phyloP scores from a whole-genome alignment of 1,140 invertebrate genomes.

The Hydropsyche tenuis region DNA sequence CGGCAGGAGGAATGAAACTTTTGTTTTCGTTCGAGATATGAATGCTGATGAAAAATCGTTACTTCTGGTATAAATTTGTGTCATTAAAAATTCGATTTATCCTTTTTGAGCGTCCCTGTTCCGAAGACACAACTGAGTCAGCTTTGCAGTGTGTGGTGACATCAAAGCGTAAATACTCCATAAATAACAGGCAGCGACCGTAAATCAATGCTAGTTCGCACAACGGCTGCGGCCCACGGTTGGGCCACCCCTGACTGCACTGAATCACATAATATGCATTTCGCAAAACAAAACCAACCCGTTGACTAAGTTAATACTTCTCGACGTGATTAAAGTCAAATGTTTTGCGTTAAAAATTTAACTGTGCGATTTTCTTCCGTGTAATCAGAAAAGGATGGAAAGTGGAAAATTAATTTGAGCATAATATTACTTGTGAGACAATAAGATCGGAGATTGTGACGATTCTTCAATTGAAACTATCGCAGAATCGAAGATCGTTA shows the following conservation, averaged over 20 bases:
- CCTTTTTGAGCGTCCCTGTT: constrained; percentile 21
- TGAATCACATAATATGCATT: constrained; percentile 1
- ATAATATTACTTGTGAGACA: too few relatives aligned
- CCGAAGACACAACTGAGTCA: constrained; percentile 21
- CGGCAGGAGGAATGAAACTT: constrained; percentile 6
- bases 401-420: too few relatives aligned
- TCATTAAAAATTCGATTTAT: too few relatives aligned
- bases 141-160: constrained; percentile 29
- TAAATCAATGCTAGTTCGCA: constrained; percentile 40
- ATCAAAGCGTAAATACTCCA: constrained; percentile 45
- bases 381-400: too few relatives aligned
- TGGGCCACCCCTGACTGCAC: constrained; percentile 30
- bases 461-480: too few relatives aligned
- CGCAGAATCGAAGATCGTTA: too few relatives aligned
- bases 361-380: too few relatives aligned
- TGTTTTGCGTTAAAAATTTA: too few relatives aligned
- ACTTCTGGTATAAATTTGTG: too few relatives aligned
- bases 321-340: not conserved
- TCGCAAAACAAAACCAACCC: not conserved
- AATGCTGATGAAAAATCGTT: too few relatives aligned
- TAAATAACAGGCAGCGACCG: constrained; percentile 39
- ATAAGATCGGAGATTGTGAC: too few relatives aligned
- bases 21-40: not conserved
- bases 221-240: constrained; percentile 35
- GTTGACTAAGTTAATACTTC: not conserved